phyloP scores from a whole-genome alignment of 2,888 invertebrate species.

The Cataglyphis albicans region DNA sequence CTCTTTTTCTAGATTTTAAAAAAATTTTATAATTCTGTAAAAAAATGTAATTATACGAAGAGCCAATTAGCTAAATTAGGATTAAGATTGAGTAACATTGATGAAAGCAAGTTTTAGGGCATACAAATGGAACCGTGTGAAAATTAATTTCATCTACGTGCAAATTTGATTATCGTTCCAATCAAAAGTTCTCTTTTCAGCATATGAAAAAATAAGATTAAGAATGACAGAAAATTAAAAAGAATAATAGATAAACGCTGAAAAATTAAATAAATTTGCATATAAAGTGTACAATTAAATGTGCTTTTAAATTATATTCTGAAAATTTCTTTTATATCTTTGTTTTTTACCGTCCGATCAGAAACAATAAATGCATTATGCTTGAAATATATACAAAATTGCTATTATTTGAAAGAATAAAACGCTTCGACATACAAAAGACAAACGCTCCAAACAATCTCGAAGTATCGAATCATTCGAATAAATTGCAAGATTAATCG shows the following conservation, averaged over 20 bases:
- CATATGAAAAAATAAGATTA: not conserved
- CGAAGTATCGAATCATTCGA: not conserved
- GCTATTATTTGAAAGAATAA: not conserved
- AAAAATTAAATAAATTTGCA: not conserved
- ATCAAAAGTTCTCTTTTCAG: not conserved
- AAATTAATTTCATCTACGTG: not conserved
- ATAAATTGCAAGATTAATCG: not conserved
- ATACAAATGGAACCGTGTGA: not conserved
- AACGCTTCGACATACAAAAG: not conserved
- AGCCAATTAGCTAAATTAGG: not conserved
- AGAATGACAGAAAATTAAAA: not conserved
- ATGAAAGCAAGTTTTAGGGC: not conserved
- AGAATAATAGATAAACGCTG: not conserved
- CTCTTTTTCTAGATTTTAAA: not conserved
- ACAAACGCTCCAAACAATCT: not conserved
- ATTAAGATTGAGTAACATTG: not conserved
- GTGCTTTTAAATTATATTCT: not conserved
- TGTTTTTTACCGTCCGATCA: not conserved
- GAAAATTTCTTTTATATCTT: not conserved
- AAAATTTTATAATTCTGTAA: slow-evolving; percentile 1
- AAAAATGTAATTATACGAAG: not conserved
- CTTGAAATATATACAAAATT: not conserved
- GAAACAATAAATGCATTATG: not conserved
- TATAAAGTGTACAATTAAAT: not conserved
- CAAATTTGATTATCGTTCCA: not conserved